Base-by-base conservation (phyloP, 1,140 invertebrate species). In the Acromyrmex charruanus region DNA sequence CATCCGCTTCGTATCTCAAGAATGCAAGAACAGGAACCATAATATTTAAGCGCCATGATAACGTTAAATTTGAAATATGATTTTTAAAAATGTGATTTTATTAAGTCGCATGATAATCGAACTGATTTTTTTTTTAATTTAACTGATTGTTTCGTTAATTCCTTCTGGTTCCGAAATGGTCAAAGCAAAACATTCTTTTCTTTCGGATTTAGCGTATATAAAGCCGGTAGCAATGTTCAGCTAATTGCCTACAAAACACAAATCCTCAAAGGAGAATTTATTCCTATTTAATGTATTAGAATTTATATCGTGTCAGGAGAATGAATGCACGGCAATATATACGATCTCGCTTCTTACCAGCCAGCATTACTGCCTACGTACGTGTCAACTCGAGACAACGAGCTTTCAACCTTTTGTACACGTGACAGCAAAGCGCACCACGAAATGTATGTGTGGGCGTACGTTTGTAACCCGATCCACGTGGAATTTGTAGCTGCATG, bases 341-440 rank as follows among this genome's bases (percentile, higher is more conserved):
- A 35, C 86, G 71, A 77, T 68, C 68, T 65, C 58, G 53, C 55
- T 75, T 86, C 88, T 81, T 58, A 81, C 68, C 35, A 86, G 75
- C 75, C 66, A 55, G 39, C 49, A 80, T 58, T 68, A 71, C 87
- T 89, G 82, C 87, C 88, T 88, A 89, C 88, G 87, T 89, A 84
- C 87, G 35, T 74, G 88, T 89, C 88, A 89, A 89, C 88, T 81
- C 69, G 75, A 86, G 82, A 86, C 87, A 88, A 89, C 88, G 69
- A 81, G 88, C 88, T 86, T 77, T 89, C 88, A 89, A 72, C 87
- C 77, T 89, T 89, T 89, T 89, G 28, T 59, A 86, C 66, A 53
- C 77, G 77, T 69, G 87, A 86, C 84, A 65, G 87, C 82, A 89
- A 89, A 89, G 75, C 88, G 82, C 61, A 69, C 88, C 39, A 85